Evolutionary conservation across 2,888 invertebrate species (phyloP).

Genomic region (Hydroisotoma schaefferi): DNA sequence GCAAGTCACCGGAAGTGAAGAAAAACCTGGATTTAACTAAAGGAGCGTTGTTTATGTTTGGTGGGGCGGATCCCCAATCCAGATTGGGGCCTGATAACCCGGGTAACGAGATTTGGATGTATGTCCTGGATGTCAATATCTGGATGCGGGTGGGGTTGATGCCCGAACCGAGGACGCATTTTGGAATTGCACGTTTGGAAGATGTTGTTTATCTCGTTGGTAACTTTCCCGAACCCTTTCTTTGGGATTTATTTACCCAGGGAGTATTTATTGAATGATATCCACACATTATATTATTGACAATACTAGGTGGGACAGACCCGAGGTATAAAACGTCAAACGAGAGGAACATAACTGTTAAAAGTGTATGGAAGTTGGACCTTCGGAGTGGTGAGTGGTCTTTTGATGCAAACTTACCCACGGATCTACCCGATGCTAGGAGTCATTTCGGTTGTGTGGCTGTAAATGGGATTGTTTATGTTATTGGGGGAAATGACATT

Average conservation of each 20-base stretch:
- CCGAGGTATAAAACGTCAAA: constrained; percentile 59
- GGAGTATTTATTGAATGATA: not conserved
- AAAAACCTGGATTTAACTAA: constrained; percentile 56
- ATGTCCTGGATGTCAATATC: constrained; percentile 57
- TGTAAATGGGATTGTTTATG: constrained; percentile 63
- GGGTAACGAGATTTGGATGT: constrained; percentile 60
- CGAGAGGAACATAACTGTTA: constrained; percentile 60
- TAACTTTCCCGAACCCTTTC: constrained; percentile 1
- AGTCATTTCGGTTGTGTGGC: constrained; percentile 69
- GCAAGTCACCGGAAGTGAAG: not conserved
- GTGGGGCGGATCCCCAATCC: constrained; percentile 64
- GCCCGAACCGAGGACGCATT: constrained; percentile 68
- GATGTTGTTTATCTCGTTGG: constrained; percentile 27
- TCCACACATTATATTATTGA: not conserved
- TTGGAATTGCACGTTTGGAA: constrained; percentile 50
- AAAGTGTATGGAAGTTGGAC: constrained; percentile 68
- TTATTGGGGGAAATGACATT: constrained; percentile 67
- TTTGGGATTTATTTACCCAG: not conserved
- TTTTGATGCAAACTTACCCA: constrained; percentile 56
- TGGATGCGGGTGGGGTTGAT: constrained; percentile 68
- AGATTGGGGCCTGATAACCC: constrained; percentile 53
- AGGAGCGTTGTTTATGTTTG: constrained; percentile 65
- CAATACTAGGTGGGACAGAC: constrained; percentile 61
- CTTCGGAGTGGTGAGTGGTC: constrained; percentile 63
- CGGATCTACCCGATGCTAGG: constrained; percentile 60